Percentiles rank a stretch among this genome's conserved stretches.
Conservation (phyloP, 2,888 invertebrate genomes). For the Norana najaformis region DNA sequence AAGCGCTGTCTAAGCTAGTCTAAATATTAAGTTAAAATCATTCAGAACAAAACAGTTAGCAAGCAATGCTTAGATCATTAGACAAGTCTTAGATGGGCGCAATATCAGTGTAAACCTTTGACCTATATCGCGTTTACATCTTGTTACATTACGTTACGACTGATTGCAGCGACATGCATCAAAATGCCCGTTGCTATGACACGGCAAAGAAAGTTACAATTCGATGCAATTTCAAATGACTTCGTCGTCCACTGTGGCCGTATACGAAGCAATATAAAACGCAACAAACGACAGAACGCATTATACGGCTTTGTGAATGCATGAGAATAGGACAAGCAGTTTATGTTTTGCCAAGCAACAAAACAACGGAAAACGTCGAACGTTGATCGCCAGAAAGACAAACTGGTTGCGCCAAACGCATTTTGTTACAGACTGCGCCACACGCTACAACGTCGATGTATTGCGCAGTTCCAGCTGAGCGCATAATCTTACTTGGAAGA, state of each 20-base stretch:
- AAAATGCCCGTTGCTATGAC: background rate
- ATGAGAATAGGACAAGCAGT: background rate
- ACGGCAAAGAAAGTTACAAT: background rate
- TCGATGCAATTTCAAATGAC: background rate
- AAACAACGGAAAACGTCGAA: background rate
- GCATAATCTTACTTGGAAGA: too few species aligned
- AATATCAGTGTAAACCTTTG: too few species aligned
- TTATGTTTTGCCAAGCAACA: background rate
- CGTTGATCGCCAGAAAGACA: background rate
- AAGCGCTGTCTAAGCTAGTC: too few species aligned
- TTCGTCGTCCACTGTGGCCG: background rate
- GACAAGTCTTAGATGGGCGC: too few species aligned
- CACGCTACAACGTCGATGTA: background rate
- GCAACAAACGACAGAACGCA: background rate
- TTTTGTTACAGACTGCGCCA: background rate
- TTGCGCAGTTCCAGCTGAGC: background rate
- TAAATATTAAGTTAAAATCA: too few species aligned
- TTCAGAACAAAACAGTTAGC: too few species aligned
- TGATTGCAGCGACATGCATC: background rate
- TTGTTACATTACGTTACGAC: background rate
- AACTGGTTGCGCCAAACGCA: background rate
- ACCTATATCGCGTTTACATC: background rate
- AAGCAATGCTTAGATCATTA: too few species aligned
- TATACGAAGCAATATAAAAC: too few species aligned
- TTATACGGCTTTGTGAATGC: background rate